Base-by-base conservation (phyloP, 2,888 invertebrate species). In the Lasioglossum oenotherae region DNA sequence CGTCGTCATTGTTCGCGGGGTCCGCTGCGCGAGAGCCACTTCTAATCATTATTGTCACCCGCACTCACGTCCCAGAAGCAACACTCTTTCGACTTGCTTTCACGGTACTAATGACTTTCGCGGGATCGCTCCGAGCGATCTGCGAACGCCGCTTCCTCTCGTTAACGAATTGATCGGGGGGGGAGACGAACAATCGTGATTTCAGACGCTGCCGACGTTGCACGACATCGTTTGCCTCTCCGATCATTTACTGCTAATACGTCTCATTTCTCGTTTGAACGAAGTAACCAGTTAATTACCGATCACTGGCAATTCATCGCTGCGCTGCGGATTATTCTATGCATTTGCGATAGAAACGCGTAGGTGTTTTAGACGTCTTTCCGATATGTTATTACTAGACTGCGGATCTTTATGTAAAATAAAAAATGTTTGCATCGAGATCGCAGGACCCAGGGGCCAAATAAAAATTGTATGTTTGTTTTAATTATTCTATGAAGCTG, bases 41-140 rank as follows among this genome's bases (percentile, higher is more conserved):
- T 87, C 86, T 80, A 81, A 88, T 88, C 84, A 80, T 85, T 85
- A 87, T 84, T 81, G 80, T 86, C 88, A 84, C 75, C 73, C 80
- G 76, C 86, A 74, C 74, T 76, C 88, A 27, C 78, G n/a, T 49
- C 46, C 46, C 72, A 67, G 19, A 74, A 74, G 75, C 31, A 77
- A 84, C 76, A 84, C 67, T 84, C 67, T 84, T 75, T 69, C 76
- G 19, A 73, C 46, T 78, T 19, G 74, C 60, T 74, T 83, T 78
- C 74, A 72, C 74, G n/a, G 10, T n/a, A 83, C 79, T 72, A 82
- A 84, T 84, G 64, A 73, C 84, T 79, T 83, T 38, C 84, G 23
- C 69, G 69, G 23, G 41, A 73, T 71, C 60, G 38, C 46, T 27
- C 31, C n/a, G 41, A 14, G 16, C 49, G 82, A 12, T 74, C 81